Evolutionary conservation across 1,140 invertebrate species (phyloP).

Genomic region (Cardiocondyla obscurior): DNA sequence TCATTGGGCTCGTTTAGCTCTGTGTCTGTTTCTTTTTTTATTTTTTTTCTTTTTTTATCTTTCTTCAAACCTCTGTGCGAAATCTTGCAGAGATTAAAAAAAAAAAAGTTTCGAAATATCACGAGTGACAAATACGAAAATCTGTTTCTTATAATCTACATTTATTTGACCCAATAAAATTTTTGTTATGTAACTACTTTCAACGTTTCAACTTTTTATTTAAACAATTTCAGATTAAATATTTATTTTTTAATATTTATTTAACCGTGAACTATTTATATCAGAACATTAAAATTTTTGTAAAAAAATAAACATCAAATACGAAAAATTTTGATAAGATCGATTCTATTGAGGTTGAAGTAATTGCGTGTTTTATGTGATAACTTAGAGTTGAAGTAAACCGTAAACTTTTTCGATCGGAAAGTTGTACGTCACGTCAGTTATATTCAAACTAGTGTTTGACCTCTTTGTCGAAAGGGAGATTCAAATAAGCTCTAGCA

Average conservation of each 20-base stretch:
- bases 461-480: background rate
- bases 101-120: background rate
- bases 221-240: background rate
- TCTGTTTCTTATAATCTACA: background rate
- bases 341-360: background rate
- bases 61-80: background rate
- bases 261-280: no score
- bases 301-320: background rate
- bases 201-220: background rate
- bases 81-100: background rate
- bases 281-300: background rate
- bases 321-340: background rate
- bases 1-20: constrained; percentile 5
- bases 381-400: background rate
- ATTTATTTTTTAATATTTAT: background rate
- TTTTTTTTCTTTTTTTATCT: background rate
- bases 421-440: background rate
- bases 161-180: background rate
- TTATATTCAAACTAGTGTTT: background rate
- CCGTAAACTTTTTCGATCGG: background rate
- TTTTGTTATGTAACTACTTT: background rate
- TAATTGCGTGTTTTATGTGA: background rate
- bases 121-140: background rate
- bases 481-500: background rate
- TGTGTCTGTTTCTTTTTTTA: background rate